A percentile compares a stretch with the other conserved stretches of the same genome.
Conservation (phyloP, 2,888 invertebrate genomes). For the Druceiella hillmani region DNA sequence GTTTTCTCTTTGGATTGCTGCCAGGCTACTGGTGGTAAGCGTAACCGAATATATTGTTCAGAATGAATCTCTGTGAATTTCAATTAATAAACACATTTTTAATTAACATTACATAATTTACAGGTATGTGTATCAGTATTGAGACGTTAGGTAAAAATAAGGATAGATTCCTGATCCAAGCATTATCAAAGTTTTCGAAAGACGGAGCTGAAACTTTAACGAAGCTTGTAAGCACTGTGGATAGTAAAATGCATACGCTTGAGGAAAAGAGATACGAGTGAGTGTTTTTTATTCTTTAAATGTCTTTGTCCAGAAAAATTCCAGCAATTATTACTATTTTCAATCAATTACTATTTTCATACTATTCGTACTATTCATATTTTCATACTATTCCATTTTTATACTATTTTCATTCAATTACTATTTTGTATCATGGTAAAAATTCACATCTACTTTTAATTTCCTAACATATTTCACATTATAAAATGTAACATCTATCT, state of each 20-base stretch:
- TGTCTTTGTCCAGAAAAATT: too few relatives aligned
- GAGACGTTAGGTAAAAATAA: conserved; percentile 43
- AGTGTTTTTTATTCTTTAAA: too few relatives aligned
- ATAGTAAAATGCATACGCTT: conserved; percentile 56
- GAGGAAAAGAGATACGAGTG: conserved; percentile 60
- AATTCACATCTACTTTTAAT: too few relatives aligned
- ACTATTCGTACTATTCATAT: too few relatives aligned
- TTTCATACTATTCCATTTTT: too few relatives aligned
- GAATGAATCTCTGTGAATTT: not conserved
- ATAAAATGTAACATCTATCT: too few relatives aligned
- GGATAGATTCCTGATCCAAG: conserved; percentile 54
- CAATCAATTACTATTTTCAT: too few relatives aligned
- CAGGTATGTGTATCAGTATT: conserved; percentile 42
- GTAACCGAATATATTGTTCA: not conserved
- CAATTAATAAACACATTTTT: conserved; percentile 5
- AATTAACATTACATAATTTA: conserved; percentile 10
- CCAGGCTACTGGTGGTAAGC: conserved; percentile 42
- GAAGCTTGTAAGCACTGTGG: conserved; percentile 54
- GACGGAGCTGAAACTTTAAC: conserved; percentile 53
- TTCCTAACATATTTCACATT: too few relatives aligned
- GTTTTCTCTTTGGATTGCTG: conserved; percentile 44
- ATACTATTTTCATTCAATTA: too few relatives aligned
- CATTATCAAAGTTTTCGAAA: conserved; percentile 54
- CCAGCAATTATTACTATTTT: too few relatives aligned
- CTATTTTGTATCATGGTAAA: too few relatives aligned